Evolutionary conservation across 2,888 invertebrate genomes (phyloP), one percentile per base, ranked within the genome.

Genomic region (Phragmatobia fuliginosa): DNA sequence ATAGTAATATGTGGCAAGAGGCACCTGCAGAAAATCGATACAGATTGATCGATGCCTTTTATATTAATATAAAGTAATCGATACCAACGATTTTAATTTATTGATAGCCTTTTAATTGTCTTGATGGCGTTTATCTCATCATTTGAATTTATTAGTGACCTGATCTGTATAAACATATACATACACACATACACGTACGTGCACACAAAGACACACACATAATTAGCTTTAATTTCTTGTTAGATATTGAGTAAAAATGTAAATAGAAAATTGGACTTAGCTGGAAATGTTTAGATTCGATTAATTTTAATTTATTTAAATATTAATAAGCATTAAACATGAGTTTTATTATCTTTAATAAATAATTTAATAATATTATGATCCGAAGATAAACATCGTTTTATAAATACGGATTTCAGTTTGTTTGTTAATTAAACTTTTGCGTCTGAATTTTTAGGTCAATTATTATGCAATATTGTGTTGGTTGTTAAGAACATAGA

Each of bases 21-120:
- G 31, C 59, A 45, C 59, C 18, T 14, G 16, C 61, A 62, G 21
- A 62, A 28, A 36, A 65, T 59, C 60, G 69, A 71, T 65, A 85
- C 81, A 82, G 80, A 83, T 87, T 91, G 91, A 91, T 91, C 88
- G 91, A 91, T 91, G 90, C 88, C 80, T 90, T 88, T 89, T 88
- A 88, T 90, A 90, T 88, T 84, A 88, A 88, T 74, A 86, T 89
- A 88, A 90, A 90, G 90, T 90, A 91, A 91, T 91, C 85, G 83
- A 81, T 85, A 78, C 79, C 78, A 87, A 84, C 83, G 81, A 82
- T 77, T 80, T 70, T 83, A 79, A 82, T 83, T 83, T 84, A 83
- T 85, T 83, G 80, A 85, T 25, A 86, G 83, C 69, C 75, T 82
- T 86, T 87, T 88, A 88, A 88, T 87, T 82, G 81, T 77, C 82